Base-by-base conservation (phyloP, 2,888 invertebrate genomes). In the Drosophila koepferae region DNA sequence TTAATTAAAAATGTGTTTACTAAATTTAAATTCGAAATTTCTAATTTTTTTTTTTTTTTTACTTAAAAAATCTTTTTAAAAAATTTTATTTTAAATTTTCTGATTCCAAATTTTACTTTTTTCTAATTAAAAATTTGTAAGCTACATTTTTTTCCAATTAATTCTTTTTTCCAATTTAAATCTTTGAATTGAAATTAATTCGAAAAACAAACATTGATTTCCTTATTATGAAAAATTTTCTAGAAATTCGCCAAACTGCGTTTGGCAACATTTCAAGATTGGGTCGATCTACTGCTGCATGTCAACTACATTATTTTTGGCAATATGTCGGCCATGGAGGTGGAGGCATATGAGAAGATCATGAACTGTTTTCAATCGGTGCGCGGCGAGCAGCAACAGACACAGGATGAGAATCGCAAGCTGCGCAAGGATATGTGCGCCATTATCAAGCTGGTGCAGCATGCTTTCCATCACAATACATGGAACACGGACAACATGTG, bases 271-370 rank as follows among this genome's bases (percentile, higher is more conserved):
- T 95, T 92, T 90, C 94, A 87, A 38, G 94, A 95, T 81, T 95
- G 95, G 95, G 94, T 96, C n/a, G 93, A 93, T 54, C 94, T 95
- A 88, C 91, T 96, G 65, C 94, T 94, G 2, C 94, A 95, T 58
- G 95, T 96, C 77, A 96, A 95, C 89, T 92, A 94, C 60, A 93
- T 95, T 91, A 91, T 96, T 54, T 94, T 95, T 14, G 93, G 93
- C 63, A 95, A 95, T n/a, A 94, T 96, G 43, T 94, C 95, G 69
- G 95, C 95, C 73, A 89, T 96, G 72, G 96, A 96, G 87, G 89
- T 92, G 61, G 95, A 96, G 86, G 95, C 95, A 1, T 94, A 94
- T 28, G 92, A 93, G 59, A 94, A 95, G 78, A 94, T 95, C 5
- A 92, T 93, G 55, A 87, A 94, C 67, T 90, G 95, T 44, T 86